phyloP scores from a whole-genome alignment of 2,888 invertebrate species.

The Thysanoteuthis rhombus region DNA sequence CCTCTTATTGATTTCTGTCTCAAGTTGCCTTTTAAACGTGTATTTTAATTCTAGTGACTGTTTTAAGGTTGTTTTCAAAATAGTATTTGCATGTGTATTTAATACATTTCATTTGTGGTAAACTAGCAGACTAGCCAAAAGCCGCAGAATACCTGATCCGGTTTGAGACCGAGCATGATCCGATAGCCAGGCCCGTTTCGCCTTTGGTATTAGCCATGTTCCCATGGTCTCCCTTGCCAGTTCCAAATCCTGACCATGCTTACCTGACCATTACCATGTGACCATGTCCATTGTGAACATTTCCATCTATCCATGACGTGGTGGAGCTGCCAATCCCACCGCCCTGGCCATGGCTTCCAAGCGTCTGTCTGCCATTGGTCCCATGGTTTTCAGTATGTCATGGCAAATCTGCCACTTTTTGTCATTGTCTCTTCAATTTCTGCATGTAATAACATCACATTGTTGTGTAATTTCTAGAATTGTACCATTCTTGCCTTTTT shows the following conservation, averaged over 20 bases:
- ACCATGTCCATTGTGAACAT: conserved; percentile 35
- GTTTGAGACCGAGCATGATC: conserved; percentile 32
- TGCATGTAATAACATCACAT: conserved; percentile 30
- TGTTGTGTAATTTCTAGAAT: not conserved
- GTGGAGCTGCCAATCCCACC: conserved; percentile 32
- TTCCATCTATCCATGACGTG: conserved; percentile 32
- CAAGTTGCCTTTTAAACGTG: not conserved
- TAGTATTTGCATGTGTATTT: conserved; percentile 29
- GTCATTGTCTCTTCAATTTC: conserved; percentile 28
- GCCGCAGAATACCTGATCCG: conserved; percentile 31
- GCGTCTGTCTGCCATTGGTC: conserved; percentile 35
- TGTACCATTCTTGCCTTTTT: not conserved
- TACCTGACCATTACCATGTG: conserved; percentile 34
- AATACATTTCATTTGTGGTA: conserved; percentile 32
- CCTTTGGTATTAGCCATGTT: conserved; percentile 33
- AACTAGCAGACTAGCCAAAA: conserved; percentile 31
- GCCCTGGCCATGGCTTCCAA: conserved; percentile 34
- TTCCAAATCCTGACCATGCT: conserved; percentile 34
- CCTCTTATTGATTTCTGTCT: not conserved
- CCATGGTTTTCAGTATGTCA: conserved; percentile 37
- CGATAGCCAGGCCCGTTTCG: conserved; percentile 36
- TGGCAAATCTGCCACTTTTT: conserved; percentile 29
- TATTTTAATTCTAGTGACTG: conserved; percentile 28
- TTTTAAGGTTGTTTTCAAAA: conserved; percentile 28
- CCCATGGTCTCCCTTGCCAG: conserved; percentile 33